Base-by-base conservation (phyloP, 2,888 invertebrate species). In the Lasioglossum vierecki region DNA sequence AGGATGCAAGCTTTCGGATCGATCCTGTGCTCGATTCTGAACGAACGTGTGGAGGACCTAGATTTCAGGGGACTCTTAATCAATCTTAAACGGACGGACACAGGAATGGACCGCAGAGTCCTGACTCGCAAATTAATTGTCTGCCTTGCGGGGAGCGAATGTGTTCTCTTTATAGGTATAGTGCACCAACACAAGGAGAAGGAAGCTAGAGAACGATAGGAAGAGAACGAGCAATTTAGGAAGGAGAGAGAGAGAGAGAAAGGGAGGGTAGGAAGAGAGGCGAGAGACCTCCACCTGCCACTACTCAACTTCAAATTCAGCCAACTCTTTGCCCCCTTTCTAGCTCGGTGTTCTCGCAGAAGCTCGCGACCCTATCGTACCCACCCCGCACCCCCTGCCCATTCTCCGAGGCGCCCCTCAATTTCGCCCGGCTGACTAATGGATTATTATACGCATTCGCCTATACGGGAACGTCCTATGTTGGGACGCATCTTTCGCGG, bases 61-160 rank as follows among this genome's bases (percentile, higher is more conserved):
- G 84, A 90, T 88, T 86, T 88, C 73, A 73, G 71, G 35, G 70
- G 85, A 88, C 89, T 91, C 88, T 87, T 90, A 90, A 92, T 92
- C 89, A 92, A 92, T 92, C 91, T 92, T 91, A 84, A 91, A 88
- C 80, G 85, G 85, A 87, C 87, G 86, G 86, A 90, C 85, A 80
- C 79, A 85, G 78, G 85, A 90, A 83, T 80, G 86, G 86, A 85
- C 79, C 89, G 63, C 85, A 76, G 71, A 82, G 80, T n/a, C 79
- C 82, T 78, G 83, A 87, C 88, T 90, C 76, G 91, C 87, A 90
- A 92, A 92, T 93, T 92, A 92, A 92, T 93, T 91, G 91, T 91
- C 91, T 88, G 81, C 57, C 49, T n/a, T 39, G 22, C 35, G 18
- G 76, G 26, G 15, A 41, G 73, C 57, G 82, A 71, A 76, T 80